These are phyloP conservation scores for Sardinella longiceps DNA, from an alignment of 2,797 vertebrate species.

Conservation along the genomic window DNA sequence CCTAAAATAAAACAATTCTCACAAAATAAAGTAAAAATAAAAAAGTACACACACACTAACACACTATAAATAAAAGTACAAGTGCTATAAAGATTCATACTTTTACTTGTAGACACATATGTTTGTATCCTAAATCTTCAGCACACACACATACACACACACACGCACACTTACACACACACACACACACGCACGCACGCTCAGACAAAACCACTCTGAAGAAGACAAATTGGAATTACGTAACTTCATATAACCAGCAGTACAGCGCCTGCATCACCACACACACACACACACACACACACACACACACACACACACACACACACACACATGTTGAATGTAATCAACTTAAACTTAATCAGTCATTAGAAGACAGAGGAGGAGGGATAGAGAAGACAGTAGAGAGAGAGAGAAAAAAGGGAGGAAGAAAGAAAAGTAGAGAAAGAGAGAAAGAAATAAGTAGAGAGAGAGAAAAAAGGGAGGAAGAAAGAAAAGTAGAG, in stretches of 20 bases:
- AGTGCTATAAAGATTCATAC: neutral
- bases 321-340: neutral
- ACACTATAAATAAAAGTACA: neutral
- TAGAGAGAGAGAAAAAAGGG: neutral
- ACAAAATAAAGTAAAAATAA: slow-evolving; percentile 65
- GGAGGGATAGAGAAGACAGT: slow-evolving; percentile 35
- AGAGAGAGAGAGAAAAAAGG: neutral
- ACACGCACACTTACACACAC: neutral
- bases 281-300: slow-evolving; percentile 10
- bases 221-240: neutral
- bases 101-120: neutral
- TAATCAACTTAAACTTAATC: too few relatives aligned
- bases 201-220: neutral
- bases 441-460: neutral
- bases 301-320: slow-evolving; percentile 1
- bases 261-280: neutral
- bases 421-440: slow-evolving; percentile 45
- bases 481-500: neutral
- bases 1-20: neutral
- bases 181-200: too few relatives aligned
- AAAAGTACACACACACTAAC: slow-evolving; percentile 60
- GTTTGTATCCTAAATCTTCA: neutral
- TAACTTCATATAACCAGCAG: slow-evolving; percentile 8
- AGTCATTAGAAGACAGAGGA: neutral
- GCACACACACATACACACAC: neutral